These are phyloP conservation scores for Takifugu rubripes DNA, from an alignment of 2,797 vertebrate species.

Conservation along the genomic window DNA sequence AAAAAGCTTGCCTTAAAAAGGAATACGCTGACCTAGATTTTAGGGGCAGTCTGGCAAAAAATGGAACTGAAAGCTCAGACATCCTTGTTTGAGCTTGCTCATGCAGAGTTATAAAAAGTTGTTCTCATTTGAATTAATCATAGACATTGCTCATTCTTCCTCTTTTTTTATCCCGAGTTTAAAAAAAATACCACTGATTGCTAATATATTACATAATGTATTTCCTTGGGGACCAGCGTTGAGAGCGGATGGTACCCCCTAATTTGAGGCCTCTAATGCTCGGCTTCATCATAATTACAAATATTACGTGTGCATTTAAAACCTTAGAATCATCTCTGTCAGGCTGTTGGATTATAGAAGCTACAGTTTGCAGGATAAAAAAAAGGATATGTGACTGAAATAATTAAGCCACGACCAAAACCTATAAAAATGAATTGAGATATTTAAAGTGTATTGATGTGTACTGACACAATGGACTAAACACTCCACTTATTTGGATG, in stretches of 20 bases:
- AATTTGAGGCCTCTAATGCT: background rate
- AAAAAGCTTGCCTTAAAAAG: conserved; percentile 24
- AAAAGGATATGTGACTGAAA: background rate
- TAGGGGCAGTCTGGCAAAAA: conserved; percentile 13
- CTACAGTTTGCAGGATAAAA: background rate
- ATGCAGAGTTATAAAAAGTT: conserved; percentile 10
- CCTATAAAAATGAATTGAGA: background rate
- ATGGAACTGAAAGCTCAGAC: conserved; percentile 9
- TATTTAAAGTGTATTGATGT: too few species aligned
- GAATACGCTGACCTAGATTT: conserved; percentile 37
- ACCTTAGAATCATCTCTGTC: background rate
- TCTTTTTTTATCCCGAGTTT: background rate
- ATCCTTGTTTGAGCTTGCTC: conserved; percentile 12
- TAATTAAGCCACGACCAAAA: too few species aligned
- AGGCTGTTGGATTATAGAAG: background rate
- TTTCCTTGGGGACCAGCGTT: background rate
- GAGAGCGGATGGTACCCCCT: background rate
- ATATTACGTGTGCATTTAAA: background rate
- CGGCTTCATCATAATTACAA: background rate
- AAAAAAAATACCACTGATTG: conserved; percentile 1
- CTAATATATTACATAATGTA: background rate
- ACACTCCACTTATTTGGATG: too few species aligned
- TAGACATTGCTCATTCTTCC: conserved; percentile 3
- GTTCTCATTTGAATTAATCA: conserved; percentile 16
- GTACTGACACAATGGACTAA: too few species aligned